These are phyloP conservation scores for Stegana nigrithorax DNA, from an alignment of 2,888 invertebrate species.

Conservation along the genomic window DNA sequence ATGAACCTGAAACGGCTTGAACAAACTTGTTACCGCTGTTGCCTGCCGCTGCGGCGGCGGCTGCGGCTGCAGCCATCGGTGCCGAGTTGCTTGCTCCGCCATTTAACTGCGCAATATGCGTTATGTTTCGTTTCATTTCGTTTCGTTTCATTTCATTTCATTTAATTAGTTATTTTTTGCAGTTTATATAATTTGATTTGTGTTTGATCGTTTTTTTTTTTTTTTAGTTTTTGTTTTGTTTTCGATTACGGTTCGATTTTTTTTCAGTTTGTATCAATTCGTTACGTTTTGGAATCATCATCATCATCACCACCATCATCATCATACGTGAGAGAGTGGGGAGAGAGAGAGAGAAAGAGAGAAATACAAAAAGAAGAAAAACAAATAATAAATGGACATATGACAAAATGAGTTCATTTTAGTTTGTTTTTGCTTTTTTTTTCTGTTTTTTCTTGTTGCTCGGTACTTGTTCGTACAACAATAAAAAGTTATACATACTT, in stretches of 20 bases:
- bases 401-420: constrained; percentile 17
- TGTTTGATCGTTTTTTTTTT: constrained; percentile 13
- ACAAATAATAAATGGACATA: constrained; percentile 27
- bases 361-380: constrained; percentile 24
- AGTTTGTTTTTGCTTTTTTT: background rate
- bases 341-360: constrained; percentile 34
- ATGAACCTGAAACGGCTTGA: constrained; percentile 37
- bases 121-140: constrained; percentile 6
- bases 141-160: background rate
- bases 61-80: constrained; percentile 23
- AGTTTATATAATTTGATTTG: background rate
- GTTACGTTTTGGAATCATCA: constrained; percentile 12
- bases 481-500: too few relatives aligned
- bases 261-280: background rate
- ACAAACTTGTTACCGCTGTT: constrained; percentile 41
- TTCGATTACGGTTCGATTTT: too few relatives aligned
- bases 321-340: constrained; percentile 33
- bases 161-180: background rate
- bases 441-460: background rate
- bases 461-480: background rate
- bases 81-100: constrained; percentile 42
- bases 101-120: constrained; percentile 52
- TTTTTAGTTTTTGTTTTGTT: too few relatives aligned
- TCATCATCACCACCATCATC: constrained; percentile 34
- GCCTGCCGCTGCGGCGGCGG: constrained; percentile 30